phyloP scores from a whole-genome alignment of 2,113 vertebrate genomes.

The Alectura lathami region DNA sequence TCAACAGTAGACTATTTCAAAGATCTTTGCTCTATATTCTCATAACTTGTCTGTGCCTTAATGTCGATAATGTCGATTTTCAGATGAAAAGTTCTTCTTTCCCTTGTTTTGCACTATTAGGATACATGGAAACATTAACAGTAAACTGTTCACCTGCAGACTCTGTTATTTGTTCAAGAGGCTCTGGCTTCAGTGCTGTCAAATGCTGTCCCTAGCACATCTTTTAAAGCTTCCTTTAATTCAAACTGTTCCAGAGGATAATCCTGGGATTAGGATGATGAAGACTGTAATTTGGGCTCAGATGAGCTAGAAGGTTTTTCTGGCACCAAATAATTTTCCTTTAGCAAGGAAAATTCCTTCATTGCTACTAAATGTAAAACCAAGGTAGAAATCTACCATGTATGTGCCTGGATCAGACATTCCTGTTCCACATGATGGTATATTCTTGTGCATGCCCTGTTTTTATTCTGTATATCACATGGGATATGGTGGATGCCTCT shows the following conservation, averaged over 20 bases:
- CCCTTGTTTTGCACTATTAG: neutral
- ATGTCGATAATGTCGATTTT: neutral
- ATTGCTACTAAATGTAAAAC: neutral
- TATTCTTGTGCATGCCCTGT: neutral
- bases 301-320: neutral
- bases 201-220: neutral
- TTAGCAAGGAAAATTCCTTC: neutral
- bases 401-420: neutral
- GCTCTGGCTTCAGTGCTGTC: neutral
- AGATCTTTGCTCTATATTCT: neutral
- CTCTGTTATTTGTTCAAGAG: neutral
- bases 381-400: neutral
- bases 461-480: neutral
- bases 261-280: conserved; percentile 16
- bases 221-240: conserved; percentile 8
- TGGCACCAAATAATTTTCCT: neutral
- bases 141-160: neutral
- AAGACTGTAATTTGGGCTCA: neutral
- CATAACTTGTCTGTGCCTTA: neutral
- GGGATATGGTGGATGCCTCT: neutral
- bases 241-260: neutral
- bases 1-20: neutral
- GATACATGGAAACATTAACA: neutral
- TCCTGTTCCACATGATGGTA: neutral
- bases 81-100: neutral